Percentiles rank a stretch among this genome's conserved stretches.
Evolutionary conservation across 2,113 vertebrate species (phyloP).

Genomic region (Upupa epops): DNA sequence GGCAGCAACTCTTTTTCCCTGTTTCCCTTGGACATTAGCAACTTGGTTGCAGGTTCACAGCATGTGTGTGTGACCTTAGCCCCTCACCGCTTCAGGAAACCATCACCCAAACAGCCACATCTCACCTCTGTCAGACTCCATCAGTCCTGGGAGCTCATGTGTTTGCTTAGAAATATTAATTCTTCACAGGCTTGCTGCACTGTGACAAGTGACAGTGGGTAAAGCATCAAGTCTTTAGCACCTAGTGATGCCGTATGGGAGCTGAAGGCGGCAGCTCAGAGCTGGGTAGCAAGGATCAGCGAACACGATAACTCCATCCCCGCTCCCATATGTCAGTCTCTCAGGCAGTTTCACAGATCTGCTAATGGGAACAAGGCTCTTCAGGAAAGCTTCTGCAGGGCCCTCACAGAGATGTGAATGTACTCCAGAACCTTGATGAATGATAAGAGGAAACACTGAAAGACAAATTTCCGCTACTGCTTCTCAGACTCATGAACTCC

Average conservation of each 20-base stretch:
- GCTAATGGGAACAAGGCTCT: slow-evolving; percentile 30
- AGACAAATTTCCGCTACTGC: slow-evolving; percentile 37
- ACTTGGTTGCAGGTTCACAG: accelerated
- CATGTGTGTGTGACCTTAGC: neutral
- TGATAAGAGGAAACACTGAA: slow-evolving; percentile 37
- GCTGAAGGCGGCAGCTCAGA: neutral
- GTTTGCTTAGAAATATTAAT: neutral
- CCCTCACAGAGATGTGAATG: slow-evolving; percentile 21
- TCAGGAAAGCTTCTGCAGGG: neutral
- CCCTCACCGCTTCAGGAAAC: neutral
- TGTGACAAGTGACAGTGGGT: neutral
- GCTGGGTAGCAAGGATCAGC: neutral
- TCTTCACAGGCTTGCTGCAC: neutral
- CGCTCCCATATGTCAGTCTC: slow-evolving; percentile 9
- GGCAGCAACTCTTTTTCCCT: neutral
- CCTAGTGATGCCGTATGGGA: neutral
- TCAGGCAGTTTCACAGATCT: slow-evolving; percentile 36
- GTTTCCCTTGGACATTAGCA: neutral
- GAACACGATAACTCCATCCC: neutral
- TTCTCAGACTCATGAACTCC: slow-evolving; percentile 34
- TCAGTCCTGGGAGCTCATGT: neutral
- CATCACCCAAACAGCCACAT: neutral
- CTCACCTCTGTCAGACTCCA: neutral
- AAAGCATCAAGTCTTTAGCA: neutral
- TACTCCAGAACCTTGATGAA: slow-evolving; percentile 38